Evolutionary conservation across 2,888 invertebrate genomes (phyloP).

Genomic region (Pharmacophagus antenor): DNA sequence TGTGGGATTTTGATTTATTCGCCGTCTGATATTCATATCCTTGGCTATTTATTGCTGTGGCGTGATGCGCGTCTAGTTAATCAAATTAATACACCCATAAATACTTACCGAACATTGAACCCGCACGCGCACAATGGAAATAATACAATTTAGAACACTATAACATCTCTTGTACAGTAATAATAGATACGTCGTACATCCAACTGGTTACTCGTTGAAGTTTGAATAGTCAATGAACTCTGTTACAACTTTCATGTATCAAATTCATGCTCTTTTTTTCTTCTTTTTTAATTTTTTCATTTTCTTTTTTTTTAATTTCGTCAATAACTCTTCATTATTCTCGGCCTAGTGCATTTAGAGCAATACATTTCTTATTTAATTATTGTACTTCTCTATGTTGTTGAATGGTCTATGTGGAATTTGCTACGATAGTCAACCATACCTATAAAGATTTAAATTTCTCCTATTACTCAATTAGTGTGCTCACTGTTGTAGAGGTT

Average conservation of each 20-base stretch:
- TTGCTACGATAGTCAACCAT: no score
- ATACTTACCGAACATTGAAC: constrained; percentile 44
- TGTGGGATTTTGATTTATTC: constrained; percentile 22
- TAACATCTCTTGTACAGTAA: constrained; percentile 13
- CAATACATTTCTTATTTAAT: no score
- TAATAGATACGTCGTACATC: constrained; percentile 16
- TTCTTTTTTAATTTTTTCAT: background rate
- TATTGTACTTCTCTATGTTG: background rate
- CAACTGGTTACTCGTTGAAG: constrained; percentile 1
- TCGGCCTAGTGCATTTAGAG: background rate
- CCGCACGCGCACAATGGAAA: constrained; percentile 52
- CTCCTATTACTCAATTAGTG: no score
- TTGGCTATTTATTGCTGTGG: constrained; percentile 27
- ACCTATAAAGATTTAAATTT: no score
- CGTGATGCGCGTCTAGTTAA: constrained; percentile 32
- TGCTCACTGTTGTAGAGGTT: no score
- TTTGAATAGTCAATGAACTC: constrained; percentile 9
- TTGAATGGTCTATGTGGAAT: no score
- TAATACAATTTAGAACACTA: constrained; percentile 41
- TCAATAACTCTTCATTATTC: background rate
- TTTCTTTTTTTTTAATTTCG: background rate
- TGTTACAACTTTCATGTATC: background rate
- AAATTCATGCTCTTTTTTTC: no score
- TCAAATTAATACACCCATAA: constrained; percentile 38
- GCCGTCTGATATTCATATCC: constrained; percentile 28